phyloP scores from a whole-genome alignment of 2,113 vertebrate species.

The Cathartes aura region DNA sequence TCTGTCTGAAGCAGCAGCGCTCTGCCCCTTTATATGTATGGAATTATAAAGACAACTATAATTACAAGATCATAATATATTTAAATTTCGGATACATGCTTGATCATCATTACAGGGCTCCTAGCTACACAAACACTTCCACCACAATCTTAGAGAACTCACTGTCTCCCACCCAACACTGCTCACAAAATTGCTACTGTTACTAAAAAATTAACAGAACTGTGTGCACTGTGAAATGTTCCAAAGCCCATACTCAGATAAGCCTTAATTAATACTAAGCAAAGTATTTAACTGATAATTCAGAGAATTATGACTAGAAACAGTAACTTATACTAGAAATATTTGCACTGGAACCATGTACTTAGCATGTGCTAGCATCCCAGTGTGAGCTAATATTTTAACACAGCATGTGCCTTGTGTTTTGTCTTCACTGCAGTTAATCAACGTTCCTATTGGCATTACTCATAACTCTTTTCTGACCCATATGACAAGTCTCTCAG shows the following conservation, averaged over 20 bases:
- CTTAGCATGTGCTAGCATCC: rapidly evolving
- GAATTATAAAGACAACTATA: background rate
- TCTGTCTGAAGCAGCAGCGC: background rate
- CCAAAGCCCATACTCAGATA: background rate
- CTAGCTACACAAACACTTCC: background rate
- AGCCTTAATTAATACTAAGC: background rate
- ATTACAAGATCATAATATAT: background rate
- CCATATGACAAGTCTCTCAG: background rate
- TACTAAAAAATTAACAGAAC: background rate
- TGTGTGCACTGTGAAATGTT: background rate
- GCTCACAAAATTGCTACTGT: background rate
- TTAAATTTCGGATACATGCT: background rate
- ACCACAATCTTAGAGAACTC: rapidly evolving
- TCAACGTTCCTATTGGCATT: background rate
- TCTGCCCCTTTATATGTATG: background rate
- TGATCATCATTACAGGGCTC: background rate
- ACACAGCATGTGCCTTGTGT: background rate
- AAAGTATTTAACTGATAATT: background rate
- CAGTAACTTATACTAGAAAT: background rate
- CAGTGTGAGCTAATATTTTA: background rate
- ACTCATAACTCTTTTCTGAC: background rate
- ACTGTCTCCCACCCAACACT: background rate
- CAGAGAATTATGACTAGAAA: background rate
- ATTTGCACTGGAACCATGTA: background rate
- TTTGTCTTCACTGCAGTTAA: background rate